Evolutionary conservation across 1,140 invertebrate genomes (phyloP).

Genomic region (Wiebesia pumilae): DNA sequence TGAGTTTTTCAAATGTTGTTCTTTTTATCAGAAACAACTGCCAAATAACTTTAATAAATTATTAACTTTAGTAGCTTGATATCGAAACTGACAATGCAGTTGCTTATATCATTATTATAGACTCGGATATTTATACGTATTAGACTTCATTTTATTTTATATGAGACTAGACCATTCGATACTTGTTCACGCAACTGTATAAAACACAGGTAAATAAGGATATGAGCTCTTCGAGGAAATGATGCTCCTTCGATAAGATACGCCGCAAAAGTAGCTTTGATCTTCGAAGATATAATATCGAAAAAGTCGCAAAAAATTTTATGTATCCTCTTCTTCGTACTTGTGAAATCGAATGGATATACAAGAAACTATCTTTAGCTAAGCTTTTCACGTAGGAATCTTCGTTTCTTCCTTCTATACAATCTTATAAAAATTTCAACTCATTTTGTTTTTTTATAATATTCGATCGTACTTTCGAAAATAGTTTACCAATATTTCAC

Average conservation of each 20-base stretch:
- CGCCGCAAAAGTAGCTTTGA: neutral
- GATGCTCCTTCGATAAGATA: neutral
- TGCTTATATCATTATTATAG: neutral
- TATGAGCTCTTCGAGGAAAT: neutral
- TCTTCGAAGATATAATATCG: neutral
- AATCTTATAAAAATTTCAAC: too few relatives aligned
- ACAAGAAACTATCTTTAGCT: too few relatives aligned
- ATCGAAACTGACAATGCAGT: neutral
- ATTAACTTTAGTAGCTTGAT: neutral
- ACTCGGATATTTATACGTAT: neutral
- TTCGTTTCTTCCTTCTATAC: too few relatives aligned
- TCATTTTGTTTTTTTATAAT: neutral
- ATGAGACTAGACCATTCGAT: neutral
- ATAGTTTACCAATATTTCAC: too few relatives aligned
- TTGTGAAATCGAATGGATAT: too few relatives aligned
- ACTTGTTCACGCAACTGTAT: neutral
- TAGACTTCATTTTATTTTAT: neutral
- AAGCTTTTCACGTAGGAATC: too few relatives aligned
- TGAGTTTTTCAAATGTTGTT: too few relatives aligned
- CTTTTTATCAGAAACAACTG: too few relatives aligned
- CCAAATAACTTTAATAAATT: conserved; percentile 3
- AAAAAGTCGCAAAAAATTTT: neutral
- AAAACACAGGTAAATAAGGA: neutral
- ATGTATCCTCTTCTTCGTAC: too few relatives aligned
- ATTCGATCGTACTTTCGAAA: neutral